phyloP scores from a whole-genome alignment of 2,113 vertebrate genomes.

The Hemichromis elongatus region DNA sequence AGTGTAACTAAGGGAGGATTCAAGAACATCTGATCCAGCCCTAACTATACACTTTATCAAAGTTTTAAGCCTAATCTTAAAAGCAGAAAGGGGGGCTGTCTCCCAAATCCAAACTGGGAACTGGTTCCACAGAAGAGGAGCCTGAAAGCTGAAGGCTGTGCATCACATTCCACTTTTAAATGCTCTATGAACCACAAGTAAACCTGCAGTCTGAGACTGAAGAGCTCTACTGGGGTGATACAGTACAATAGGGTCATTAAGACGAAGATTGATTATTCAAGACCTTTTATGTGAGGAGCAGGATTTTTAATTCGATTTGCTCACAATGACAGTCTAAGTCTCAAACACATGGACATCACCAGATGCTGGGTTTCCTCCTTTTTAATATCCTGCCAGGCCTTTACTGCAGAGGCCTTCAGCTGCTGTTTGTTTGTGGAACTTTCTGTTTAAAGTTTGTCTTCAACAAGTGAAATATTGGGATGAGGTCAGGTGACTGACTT shows the following conservation, averaged over 20 bases:
- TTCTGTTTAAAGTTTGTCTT: neutral
- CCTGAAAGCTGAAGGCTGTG: neutral
- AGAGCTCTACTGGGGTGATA: rapidly evolving
- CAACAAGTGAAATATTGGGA: neutral
- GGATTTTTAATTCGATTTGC: neutral
- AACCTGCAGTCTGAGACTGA: neutral
- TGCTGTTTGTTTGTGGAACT: neutral
- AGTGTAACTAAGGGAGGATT: neutral
- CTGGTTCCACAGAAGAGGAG: neutral
- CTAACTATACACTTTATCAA: neutral
- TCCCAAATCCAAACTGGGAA: neutral
- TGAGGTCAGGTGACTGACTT: neutral
- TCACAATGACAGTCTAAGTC: neutral
- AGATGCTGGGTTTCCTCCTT: neutral
- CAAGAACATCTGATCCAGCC: neutral
- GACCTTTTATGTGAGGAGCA: neutral
- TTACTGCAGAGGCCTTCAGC: neutral
- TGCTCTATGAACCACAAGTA: neutral
- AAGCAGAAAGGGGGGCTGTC: rapidly evolving
- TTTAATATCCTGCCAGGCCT: neutral
- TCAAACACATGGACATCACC: neutral
- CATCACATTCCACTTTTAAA: neutral
- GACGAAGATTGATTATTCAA: neutral
- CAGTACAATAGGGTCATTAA: rapidly evolving
- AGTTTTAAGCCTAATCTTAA: neutral